Conservation (phyloP, 2,113 vertebrate species). For the Atlantisia rogersi region DNA sequence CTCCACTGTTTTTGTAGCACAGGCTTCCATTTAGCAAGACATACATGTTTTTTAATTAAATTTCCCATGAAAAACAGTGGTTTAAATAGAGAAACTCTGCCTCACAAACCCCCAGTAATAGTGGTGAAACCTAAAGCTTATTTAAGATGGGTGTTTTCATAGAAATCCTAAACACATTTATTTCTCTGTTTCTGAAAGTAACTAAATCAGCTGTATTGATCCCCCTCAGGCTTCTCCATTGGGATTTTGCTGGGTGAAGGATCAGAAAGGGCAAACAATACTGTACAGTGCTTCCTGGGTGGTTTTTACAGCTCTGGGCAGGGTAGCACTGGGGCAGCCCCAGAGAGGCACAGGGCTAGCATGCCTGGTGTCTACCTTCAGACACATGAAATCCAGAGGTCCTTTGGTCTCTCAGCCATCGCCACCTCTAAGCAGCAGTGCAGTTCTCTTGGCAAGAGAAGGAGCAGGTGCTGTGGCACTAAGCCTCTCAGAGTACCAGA, state of each 20-base stretch:
- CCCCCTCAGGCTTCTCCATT: not conserved
- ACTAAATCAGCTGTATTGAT: not conserved
- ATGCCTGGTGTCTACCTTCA: fast-evolving
- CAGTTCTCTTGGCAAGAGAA: not conserved
- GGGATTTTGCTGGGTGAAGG: not conserved
- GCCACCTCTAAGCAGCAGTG: not conserved
- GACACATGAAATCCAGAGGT: not conserved
- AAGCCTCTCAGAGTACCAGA: not conserved
- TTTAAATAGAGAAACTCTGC: conserved; percentile 14
- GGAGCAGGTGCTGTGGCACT: not conserved
- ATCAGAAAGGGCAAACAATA: not conserved
- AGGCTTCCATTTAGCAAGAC: conserved; percentile 44
- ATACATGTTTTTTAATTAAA: conserved; percentile 34
- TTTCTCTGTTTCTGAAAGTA: not conserved
- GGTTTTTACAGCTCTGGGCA: not conserved
- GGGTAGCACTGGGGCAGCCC: not conserved
- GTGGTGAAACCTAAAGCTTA: not conserved
- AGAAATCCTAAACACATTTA: not conserved
- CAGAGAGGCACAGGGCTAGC: fast-evolving
- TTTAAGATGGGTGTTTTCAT: not conserved
- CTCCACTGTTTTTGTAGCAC: conserved; percentile 16
- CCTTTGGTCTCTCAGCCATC: not conserved
- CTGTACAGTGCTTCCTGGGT: no score
- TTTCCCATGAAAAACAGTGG: conserved; percentile 47
- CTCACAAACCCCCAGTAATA: conserved; percentile 2